Evolutionary conservation across 2,797 vertebrate species (phyloP).

Genomic region (Ambastaia sidthimunki): DNA sequence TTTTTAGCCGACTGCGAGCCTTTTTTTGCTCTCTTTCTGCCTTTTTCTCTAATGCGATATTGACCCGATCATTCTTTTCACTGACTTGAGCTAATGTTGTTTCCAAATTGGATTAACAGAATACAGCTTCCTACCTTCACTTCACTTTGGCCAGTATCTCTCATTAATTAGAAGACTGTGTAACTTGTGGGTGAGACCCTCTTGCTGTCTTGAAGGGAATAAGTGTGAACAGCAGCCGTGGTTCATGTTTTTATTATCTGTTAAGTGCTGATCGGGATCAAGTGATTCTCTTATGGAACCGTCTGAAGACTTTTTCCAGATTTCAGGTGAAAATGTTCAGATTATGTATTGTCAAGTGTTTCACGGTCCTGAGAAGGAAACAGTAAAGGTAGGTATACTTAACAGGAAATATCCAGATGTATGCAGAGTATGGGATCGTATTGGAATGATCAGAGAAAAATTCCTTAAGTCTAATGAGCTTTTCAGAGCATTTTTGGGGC

Average conservation of each 20-base stretch:
- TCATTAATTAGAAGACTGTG: slow-evolving; percentile 30
- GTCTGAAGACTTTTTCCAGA: slow-evolving; percentile 46
- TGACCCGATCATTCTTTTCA: slow-evolving; percentile 60
- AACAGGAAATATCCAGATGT: not conserved
- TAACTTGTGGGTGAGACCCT: not conserved
- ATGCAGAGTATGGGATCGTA: not conserved
- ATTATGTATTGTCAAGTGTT: slow-evolving; percentile 59
- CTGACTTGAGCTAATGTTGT: slow-evolving; percentile 57
- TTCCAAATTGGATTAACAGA: slow-evolving; percentile 57
- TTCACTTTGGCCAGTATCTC: slow-evolving; percentile 31
- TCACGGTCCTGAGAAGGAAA: slow-evolving; percentile 54
- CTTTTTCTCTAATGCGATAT: slow-evolving; percentile 67
- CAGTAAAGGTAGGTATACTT: slow-evolving; percentile 37
- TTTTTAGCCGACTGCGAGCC: slow-evolving; percentile 57
- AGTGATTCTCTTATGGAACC: slow-evolving; percentile 45
- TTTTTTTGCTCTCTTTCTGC: slow-evolving; percentile 48
- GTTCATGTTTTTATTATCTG: slow-evolving; percentile 14
- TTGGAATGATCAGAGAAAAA: not conserved
- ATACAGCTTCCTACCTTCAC: slow-evolving; percentile 44
- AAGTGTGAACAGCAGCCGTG: not conserved
- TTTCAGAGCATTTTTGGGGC: not conserved
- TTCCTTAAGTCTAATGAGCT: not conserved
- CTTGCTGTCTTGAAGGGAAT: slow-evolving; percentile 13
- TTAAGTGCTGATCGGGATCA: slow-evolving; percentile 7
- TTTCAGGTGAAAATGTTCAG: slow-evolving; percentile 52